These are phyloP conservation scores for Halichoeres trimaculatus DNA, from an alignment of 2,113 vertebrate genomes.

Conservation along the genomic window DNA sequence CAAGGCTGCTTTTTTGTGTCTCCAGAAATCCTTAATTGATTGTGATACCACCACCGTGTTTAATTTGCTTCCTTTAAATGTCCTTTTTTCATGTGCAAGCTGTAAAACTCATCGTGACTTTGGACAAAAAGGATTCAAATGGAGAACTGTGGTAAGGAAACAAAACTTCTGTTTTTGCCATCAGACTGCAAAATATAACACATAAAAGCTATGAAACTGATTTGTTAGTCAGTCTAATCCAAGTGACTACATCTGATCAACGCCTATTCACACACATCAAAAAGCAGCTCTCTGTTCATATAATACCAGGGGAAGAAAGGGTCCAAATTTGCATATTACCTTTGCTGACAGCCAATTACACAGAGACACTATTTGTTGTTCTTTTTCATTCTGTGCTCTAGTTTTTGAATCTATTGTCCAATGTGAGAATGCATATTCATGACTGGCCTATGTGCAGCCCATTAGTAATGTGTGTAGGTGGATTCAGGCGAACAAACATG, in stretches of 20 bases:
- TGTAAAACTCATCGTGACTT: slow-evolving; percentile 4
- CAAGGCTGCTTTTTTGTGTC: slow-evolving; percentile 41
- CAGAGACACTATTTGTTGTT: slow-evolving; percentile 62
- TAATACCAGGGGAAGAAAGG: slow-evolving; percentile 40
- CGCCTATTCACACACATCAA: slow-evolving; percentile 49
- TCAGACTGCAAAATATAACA: not conserved
- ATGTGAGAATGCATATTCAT: slow-evolving; percentile 76
- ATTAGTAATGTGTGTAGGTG: slow-evolving; percentile 72
- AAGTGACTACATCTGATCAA: slow-evolving; percentile 50
- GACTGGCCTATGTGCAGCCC: slow-evolving; percentile 53
- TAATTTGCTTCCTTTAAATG: slow-evolving; percentile 25
- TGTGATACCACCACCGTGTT: slow-evolving; percentile 44
- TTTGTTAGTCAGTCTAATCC: slow-evolving; percentile 28
- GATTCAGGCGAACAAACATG: slow-evolving; percentile 63
- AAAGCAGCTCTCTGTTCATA: slow-evolving; percentile 59
- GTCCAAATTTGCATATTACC: slow-evolving; percentile 69
- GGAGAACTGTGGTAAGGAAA: not conserved
- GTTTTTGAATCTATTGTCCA: slow-evolving; percentile 65
- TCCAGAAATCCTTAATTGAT: slow-evolving; percentile 43
- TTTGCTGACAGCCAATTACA: slow-evolving; percentile 71
- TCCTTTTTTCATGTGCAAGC: not conserved
- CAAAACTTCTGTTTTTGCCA: slow-evolving; percentile 22
- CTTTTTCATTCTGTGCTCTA: slow-evolving; percentile 59
- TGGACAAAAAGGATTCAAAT: slow-evolving; percentile 12
- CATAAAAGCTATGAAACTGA: not conserved